Evolutionary conservation across 2,113 vertebrate species (phyloP).

Genomic region (Platysternon megacephalum): DNA sequence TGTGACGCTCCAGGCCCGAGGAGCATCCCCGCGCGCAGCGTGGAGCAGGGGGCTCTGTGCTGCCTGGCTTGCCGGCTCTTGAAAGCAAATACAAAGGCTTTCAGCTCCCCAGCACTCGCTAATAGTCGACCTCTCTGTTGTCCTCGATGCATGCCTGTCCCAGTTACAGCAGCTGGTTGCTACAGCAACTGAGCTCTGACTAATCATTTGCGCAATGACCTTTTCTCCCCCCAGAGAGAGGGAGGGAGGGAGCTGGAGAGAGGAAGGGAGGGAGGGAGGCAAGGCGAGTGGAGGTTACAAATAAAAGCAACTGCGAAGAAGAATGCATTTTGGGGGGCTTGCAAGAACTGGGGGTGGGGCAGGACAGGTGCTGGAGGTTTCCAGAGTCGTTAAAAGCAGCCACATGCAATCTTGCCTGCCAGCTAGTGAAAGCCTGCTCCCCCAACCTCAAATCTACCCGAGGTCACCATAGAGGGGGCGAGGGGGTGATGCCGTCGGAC

Average conservation of each 20-base stretch:
- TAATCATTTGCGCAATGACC: constrained; percentile 97
- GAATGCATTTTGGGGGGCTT: constrained; percentile 31
- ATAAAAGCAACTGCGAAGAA: constrained; percentile 70
- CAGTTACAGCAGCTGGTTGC: constrained; percentile 90
- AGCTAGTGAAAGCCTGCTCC: background rate
- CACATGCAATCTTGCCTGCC: background rate
- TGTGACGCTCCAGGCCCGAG: background rate
- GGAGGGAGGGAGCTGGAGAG: constrained; percentile 74
- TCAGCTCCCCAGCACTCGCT: constrained; percentile 83
- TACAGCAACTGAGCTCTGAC: constrained; percentile 93
- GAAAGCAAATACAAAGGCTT: constrained; percentile 76
- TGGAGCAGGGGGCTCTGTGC: constrained; percentile 52
- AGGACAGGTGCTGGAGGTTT: background rate
- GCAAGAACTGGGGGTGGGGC: background rate
- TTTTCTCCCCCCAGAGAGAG: constrained; percentile 92
- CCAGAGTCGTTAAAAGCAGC: background rate
- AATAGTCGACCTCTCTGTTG: constrained; percentile 91
- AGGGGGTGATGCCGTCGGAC: background rate
- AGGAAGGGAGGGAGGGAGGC: constrained; percentile 55
- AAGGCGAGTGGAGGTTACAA: constrained; percentile 71
- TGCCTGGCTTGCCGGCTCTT: constrained; percentile 59
- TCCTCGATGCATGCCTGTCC: constrained; percentile 91
- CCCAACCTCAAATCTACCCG: background rate
- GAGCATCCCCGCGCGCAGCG: background rate
- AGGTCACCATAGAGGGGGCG: background rate